phyloP scores from a whole-genome alignment of 2,888 invertebrate species.

The Drosophila dives region DNA sequence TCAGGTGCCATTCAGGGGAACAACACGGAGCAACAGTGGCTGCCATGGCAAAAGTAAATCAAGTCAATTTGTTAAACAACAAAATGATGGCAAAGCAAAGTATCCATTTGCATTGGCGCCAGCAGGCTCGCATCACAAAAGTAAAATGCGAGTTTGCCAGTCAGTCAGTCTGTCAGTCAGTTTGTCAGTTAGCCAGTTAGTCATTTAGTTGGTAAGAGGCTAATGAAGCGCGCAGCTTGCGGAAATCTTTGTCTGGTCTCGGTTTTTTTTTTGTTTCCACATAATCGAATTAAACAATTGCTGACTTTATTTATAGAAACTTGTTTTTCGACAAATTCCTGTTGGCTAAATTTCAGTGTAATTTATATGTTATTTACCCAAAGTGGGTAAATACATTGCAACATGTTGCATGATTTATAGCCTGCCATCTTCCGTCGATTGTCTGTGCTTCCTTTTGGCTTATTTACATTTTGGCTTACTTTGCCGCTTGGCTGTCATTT shows the following conservation, averaged over 20 bases:
- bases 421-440: constrained; percentile 61
- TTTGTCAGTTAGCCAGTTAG: constrained; percentile 2
- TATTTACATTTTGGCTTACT: constrained; percentile 53
- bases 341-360: constrained; percentile 68
- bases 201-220: constrained; percentile 29
- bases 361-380: constrained; percentile 75
- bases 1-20: constrained; percentile 46
- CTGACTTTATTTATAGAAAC: constrained; percentile 21
- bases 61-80: constrained; percentile 69
- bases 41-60: constrained; percentile 53
- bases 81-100: constrained; percentile 48
- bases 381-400: constrained; percentile 52
- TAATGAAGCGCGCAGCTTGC: constrained; percentile 61
- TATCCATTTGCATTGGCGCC: constrained; percentile 73
- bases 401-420: constrained; percentile 78
- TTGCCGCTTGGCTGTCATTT: constrained; percentile 34
- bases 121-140: constrained; percentile 21
- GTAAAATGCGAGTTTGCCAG: constrained; percentile 7
- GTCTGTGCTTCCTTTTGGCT: constrained; percentile 31
- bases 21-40: background rate
- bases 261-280: constrained; percentile 7
- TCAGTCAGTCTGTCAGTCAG: constrained; percentile 14
- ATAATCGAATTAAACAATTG: constrained; percentile 54
- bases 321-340: constrained; percentile 42
- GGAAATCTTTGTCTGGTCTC: constrained; percentile 21